Evolutionary conservation across 1,140 invertebrate species (phyloP).

Genomic region (Eumaeus atala): DNA sequence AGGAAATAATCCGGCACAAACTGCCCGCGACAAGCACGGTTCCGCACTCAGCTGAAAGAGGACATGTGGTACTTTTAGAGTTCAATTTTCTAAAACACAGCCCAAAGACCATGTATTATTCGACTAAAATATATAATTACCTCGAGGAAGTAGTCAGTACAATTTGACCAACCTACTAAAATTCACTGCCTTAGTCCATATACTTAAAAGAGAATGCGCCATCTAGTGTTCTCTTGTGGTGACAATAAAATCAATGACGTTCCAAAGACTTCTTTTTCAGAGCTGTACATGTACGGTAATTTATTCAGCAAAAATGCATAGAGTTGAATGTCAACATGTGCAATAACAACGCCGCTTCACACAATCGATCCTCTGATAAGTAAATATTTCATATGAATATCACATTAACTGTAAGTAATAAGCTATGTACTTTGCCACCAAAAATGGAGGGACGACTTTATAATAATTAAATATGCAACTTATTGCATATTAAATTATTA

Average conservation of each 20-base stretch:
- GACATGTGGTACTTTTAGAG: slow-evolving; percentile 71
- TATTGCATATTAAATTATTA: no score
- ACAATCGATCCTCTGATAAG: no score
- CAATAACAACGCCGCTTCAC: no score
- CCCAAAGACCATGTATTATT: slow-evolving; percentile 33
- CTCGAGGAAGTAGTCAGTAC: background rate
- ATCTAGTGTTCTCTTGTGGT: slow-evolving; percentile 23
- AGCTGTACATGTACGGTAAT: no score
- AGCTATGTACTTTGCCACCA: no score
- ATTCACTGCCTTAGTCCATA: background rate
- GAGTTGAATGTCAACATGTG: no score
- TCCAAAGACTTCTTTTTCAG: background rate
- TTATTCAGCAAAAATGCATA: no score
- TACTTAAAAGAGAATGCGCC: slow-evolving; percentile 17
- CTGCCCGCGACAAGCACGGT: slow-evolving; percentile 68
- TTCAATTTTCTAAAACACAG: slow-evolving; percentile 50
- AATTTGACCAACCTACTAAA: slow-evolving; percentile 14
- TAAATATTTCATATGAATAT: no score
- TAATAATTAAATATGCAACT: no score
- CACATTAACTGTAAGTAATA: no score
- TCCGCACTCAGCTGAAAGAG: slow-evolving; percentile 68
- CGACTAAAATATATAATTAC: slow-evolving; percentile 30
- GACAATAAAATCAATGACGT: slow-evolving; percentile 35
- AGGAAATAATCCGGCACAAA: slow-evolving; percentile 67
- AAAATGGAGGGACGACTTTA: no score